Conservation (phyloP, 2,888 invertebrate species). For the Therioaphis trifolii region DNA sequence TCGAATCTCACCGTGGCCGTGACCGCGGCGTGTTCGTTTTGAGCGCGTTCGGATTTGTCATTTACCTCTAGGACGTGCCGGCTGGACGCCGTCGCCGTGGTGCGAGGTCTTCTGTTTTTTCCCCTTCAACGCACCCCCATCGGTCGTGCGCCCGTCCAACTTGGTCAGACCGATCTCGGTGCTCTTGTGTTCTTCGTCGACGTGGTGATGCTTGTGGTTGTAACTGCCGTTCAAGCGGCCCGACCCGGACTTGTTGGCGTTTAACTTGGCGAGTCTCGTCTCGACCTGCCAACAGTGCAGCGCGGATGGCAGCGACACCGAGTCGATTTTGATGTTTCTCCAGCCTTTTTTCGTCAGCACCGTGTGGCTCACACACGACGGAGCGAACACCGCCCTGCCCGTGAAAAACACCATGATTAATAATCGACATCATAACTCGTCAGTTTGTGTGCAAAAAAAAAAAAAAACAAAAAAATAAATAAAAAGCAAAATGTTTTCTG, state of each 20-base stretch:
- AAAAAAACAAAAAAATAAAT: no score
- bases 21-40: no score
- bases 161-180: background rate
- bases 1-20: no score
- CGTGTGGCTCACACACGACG: conserved; percentile 92
- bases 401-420: conserved; percentile 9
- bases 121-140: conserved; percentile 4
- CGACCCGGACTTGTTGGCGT: background rate
- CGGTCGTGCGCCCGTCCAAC: background rate
- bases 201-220: no score
- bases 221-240: background rate
- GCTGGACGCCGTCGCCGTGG: conserved; percentile 3
- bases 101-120: conserved; percentile 29
- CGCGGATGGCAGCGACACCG: conserved; percentile 85
- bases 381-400: conserved; percentile 86
- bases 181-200: no score
- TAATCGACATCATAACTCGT: no score
- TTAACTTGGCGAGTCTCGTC: conserved; percentile 50
- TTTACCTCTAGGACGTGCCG: conserved; percentile 13
- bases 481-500: no score
- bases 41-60: background rate
- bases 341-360: conserved; percentile 88
- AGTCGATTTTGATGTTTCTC: conserved; percentile 86
- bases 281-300: conserved; percentile 86
- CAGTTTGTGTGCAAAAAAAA: no score